A percentile compares a stretch with the other conserved stretches of the same genome.
These are phyloP conservation scores for Hylaeus volcanicus DNA, from an alignment of 1,140 invertebrate genomes.

Conservation along the genomic window DNA sequence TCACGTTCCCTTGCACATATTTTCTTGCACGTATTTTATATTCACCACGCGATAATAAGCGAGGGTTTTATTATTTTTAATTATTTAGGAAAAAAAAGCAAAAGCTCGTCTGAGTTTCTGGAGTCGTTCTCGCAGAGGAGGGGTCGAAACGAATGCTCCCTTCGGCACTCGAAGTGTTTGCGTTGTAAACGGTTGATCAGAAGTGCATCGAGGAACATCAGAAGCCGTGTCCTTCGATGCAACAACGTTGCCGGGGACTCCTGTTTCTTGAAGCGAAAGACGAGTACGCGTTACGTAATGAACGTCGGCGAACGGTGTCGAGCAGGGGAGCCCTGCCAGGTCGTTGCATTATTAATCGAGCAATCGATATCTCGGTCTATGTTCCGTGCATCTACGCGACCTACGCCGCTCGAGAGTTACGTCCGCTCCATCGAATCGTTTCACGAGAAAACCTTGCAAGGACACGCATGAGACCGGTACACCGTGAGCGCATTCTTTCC, in stretches of 20 bases:
- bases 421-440: conserved; percentile 8
- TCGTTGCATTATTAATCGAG: conserved; percentile 73
- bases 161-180: background rate
- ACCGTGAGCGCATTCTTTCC: conserved; percentile 26
- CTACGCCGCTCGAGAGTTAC: background rate
- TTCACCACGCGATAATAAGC: too few relatives aligned
- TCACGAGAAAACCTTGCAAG: conserved; percentile 51
- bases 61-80: too few relatives aligned
- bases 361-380: conserved; percentile 72
- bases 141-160: background rate
- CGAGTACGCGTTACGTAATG: conserved; percentile 26
- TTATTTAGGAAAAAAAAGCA: too few relatives aligned
- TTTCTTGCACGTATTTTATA: too few relatives aligned
- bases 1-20: too few relatives aligned
- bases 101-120: too few relatives aligned
- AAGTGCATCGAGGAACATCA: background rate
- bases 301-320: conserved; percentile 32
- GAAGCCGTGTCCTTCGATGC: conserved; percentile 23
- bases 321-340: conserved; percentile 48
- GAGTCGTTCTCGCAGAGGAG: too few relatives aligned
- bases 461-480: conserved; percentile 13
- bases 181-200: background rate
- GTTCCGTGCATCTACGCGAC: conserved; percentile 38
- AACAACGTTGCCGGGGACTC: conserved; percentile 14
- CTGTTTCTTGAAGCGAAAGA: conserved; percentile 36